phyloP scores from a whole-genome alignment of 2,797 vertebrate species.

The Gouania willdenowi region DNA sequence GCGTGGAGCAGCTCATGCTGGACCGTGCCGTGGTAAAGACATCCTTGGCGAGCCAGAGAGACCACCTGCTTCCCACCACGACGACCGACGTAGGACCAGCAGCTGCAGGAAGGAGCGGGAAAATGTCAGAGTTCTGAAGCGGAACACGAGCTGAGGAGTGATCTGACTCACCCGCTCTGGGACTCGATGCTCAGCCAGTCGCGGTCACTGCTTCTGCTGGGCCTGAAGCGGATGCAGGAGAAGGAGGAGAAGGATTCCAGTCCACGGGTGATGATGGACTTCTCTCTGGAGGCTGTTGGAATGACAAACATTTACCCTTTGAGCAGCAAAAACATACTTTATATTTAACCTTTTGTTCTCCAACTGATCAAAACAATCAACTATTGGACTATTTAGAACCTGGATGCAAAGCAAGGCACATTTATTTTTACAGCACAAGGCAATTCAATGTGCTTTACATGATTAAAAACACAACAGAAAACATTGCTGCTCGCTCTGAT shows the following conservation, averaged over 20 bases:
- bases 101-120: conserved; percentile 32
- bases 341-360: no score
- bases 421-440: no score
- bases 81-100: conserved; percentile 54
- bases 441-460: no score
- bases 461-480: not conserved
- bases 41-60: conserved; percentile 57
- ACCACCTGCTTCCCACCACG: conserved; percentile 47
- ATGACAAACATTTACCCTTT: not conserved
- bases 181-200: conserved; percentile 70
- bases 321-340: not conserved
- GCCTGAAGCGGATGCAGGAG: conserved; percentile 69
- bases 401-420: no score
- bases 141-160: not conserved
- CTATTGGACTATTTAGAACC: no score
- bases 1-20: conserved; percentile 74
- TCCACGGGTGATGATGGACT: conserved; percentile 51
- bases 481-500: not conserved
- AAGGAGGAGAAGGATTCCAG: conserved; percentile 59
- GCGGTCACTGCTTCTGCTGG: conserved; percentile 33
- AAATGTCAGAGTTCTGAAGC: not conserved
- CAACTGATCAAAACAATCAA: no score
- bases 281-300: conserved; percentile 41
- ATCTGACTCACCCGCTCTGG: conserved; percentile 34
- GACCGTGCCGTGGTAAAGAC: conserved; percentile 62